These are phyloP conservation scores for Ischnus inquisitorius DNA, from an alignment of 2,888 invertebrate species.

Conservation along the genomic window DNA sequence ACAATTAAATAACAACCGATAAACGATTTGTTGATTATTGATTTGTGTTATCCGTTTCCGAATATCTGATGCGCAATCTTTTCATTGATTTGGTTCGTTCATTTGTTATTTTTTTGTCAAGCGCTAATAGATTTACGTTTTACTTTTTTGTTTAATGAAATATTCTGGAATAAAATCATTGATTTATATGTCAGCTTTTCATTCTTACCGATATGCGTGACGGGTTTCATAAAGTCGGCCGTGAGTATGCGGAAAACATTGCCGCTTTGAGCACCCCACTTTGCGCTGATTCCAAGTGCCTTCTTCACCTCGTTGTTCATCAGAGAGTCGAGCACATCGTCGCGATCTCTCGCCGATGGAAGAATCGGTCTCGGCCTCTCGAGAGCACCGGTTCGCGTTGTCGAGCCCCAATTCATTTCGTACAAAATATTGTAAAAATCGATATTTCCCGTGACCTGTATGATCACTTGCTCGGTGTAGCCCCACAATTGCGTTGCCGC, in stretches of 20 bases:
- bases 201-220: constrained; percentile 88
- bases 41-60: too few species aligned
- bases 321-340: constrained; percentile 85
- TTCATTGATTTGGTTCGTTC: too few species aligned
- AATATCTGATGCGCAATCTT: too few species aligned
- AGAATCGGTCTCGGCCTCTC: background rate
- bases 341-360: constrained; percentile 72
- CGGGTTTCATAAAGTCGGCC: constrained; percentile 94
- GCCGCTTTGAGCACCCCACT: constrained; percentile 89
- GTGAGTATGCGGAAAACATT: constrained; percentile 88
- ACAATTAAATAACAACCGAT: background rate
- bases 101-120: background rate
- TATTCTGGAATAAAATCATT: too few species aligned
- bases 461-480: constrained; percentile 88
- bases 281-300: constrained; percentile 86
- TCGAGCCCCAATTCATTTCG: constrained; percentile 76
- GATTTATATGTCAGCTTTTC: background rate
- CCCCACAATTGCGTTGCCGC: constrained; percentile 89
- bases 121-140: background rate
- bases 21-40: background rate
- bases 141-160: too few species aligned
- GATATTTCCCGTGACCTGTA: constrained; percentile 88
- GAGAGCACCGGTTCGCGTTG: background rate
- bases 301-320: constrained; percentile 91
- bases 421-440: constrained; percentile 94